phyloP scores from a whole-genome alignment of 2,888 invertebrate genomes.

The Heliconius ismenius region DNA sequence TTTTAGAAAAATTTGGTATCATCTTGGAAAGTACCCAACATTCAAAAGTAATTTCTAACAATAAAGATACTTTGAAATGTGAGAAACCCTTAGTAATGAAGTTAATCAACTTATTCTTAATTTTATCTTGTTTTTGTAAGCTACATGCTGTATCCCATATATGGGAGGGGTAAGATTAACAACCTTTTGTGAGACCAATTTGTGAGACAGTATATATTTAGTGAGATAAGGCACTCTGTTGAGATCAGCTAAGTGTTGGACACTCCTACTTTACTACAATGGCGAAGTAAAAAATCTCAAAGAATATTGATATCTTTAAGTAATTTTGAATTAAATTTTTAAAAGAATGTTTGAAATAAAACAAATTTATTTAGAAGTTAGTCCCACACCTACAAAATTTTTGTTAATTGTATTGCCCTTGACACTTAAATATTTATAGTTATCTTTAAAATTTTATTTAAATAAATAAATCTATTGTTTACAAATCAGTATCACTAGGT shows the following conservation, averaged over 20 bases:
- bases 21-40: slow-evolving; percentile 55
- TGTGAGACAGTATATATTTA: not conserved
- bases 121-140: not conserved
- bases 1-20: slow-evolving; percentile 74
- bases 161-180: too few relatives aligned
- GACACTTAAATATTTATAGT: not conserved
- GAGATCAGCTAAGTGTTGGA: too few relatives aligned
- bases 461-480: too few relatives aligned
- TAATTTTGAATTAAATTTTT: too few relatives aligned
- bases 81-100: slow-evolving; percentile 15
- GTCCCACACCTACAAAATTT: not conserved
- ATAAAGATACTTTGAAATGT: slow-evolving; percentile 34
- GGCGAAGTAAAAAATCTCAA: too few relatives aligned
- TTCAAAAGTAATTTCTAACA: slow-evolving; percentile 15
- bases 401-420: not conserved
- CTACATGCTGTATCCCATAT: not conserved
- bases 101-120: not conserved
- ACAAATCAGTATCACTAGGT: too few relatives aligned
- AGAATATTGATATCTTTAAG: too few relatives aligned
- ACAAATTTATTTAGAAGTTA: too few relatives aligned
- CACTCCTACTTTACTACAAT: not conserved
- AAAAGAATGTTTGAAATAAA: not conserved
- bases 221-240: too few relatives aligned
- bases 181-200: not conserved
- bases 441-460: not conserved